Evolutionary conservation across 1,140 invertebrate genomes (phyloP), one percentile per base, ranked within the genome.

Genomic region (Hyphantria cunea): DNA sequence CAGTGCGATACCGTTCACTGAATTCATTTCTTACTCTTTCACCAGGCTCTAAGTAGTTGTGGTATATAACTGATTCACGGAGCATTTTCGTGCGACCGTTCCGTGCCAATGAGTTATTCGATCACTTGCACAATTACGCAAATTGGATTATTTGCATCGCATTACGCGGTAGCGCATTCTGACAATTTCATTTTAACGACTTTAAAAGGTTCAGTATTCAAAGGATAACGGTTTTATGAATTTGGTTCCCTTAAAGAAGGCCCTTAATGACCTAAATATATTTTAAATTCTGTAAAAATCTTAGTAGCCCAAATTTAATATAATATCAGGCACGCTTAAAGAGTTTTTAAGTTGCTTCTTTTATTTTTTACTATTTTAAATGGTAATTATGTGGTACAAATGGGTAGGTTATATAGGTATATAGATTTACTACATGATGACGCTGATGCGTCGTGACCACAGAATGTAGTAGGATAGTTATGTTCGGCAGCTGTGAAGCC

Each of bases 1-100:
- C 64, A 56, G 10, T 56, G 64, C 42, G 65, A 62, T 77, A 76
- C 71, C 71, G 70, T 74, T 79, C 72, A 76, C 67, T 66, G 55
- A 50, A 68, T 32, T 53, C 45, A 25, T 49, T 49, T 55, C 10
- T 65, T 59, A 50, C 68, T 71, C 33, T 66, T 54, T 54, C 50
- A 49, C 56, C 64, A 10, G 33, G 42, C 52, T 52, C 25, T 55
- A 17, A 49, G 33, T 25, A 33, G 48, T 42, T 62, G 59, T 47
- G 65, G 59, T 47, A 62, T 59, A 39, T 47, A 62, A 62, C 39
- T 56, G 62, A 67, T 52, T 45, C 52, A 41, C 59, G 54, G 59
- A 11, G 9, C 56, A 56, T 64, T 70, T 50, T 60, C 31, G 47
- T 11, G 12, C 42, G 17, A 17, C 45, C 58, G 65, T 62, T 67